Percentiles rank a stretch among this genome's conserved stretches.
Conservation (phyloP, 2,113 vertebrate species). For the Paralichthys olivaceus region DNA sequence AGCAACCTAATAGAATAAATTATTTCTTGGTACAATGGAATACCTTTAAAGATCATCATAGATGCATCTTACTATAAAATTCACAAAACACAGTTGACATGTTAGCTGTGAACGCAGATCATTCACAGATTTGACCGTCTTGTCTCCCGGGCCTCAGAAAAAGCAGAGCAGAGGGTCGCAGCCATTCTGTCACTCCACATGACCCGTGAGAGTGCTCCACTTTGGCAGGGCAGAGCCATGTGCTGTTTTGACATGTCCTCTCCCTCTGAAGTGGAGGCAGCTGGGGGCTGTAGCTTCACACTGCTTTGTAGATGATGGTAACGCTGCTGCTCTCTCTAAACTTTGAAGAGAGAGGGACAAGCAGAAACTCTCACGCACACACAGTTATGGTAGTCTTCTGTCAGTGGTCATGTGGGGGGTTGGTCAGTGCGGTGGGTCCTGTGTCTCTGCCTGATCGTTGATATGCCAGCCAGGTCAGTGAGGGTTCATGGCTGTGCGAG, state of each 20-base stretch:
- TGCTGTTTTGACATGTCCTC: conserved; percentile 59
- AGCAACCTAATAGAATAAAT: too few relatives aligned
- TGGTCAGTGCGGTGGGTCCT: conserved; percentile 64
- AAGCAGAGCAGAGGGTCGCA: conserved; percentile 1
- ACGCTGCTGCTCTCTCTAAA: conserved; percentile 15
- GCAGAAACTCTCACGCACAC: conserved; percentile 13
- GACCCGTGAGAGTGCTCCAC: conserved; percentile 41
- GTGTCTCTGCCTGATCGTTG: conserved; percentile 29
- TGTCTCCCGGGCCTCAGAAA: background rate
- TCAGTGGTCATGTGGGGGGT: conserved; percentile 12
- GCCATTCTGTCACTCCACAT: conserved; percentile 46
- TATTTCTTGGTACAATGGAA: too few relatives aligned
- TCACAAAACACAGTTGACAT: conserved; percentile 9
- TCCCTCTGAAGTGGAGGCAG: conserved; percentile 61
- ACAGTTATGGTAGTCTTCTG: conserved; percentile 44
- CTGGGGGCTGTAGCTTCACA: conserved; percentile 64
- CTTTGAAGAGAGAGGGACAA: conserved; percentile 39
- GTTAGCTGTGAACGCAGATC: background rate
- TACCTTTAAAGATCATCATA: too few relatives aligned
- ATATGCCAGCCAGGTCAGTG: conserved; percentile 47
- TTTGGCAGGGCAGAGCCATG: conserved; percentile 39
- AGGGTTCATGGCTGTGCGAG: conserved; percentile 44
- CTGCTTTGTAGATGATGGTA: conserved; percentile 31
- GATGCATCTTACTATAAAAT: background rate
- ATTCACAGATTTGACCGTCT: background rate